Evolutionary conservation across 2,888 invertebrate species (phyloP), one percentile per base, ranked within the genome.

Genomic region (Tachina lurida): DNA sequence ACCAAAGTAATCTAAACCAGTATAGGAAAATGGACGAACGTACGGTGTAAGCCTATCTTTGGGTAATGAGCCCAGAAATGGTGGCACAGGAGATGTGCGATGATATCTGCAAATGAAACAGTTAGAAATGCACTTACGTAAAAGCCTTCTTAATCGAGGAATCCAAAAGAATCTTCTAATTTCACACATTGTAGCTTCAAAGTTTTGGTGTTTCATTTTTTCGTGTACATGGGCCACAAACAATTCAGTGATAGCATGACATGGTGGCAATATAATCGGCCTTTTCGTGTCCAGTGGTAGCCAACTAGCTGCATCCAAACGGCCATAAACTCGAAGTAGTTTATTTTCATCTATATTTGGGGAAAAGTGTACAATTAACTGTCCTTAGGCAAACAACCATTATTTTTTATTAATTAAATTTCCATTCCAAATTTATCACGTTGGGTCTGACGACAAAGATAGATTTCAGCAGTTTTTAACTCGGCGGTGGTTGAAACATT

Each of bases 161-260:
- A 63, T 80, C 84, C 17, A 87, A 45, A 68, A 80, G 58, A 13
- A n/a, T 62, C 7, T 84, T 63, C 60, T 65, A 12, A 81, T 77
- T 49, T 77, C 13, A 49, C 76, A 60, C 9, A 87, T 85, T 2
- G 84, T 84, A 1, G 85, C 83, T 62, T 86, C 87, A 39, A 74
- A n/a, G 17, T 87, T 84, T 45, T 87, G 83, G 45, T 87, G 83
- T 43, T 73, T 78, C 80, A 84, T 87, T 4, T 19, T 49, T 39
- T n/a, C 10, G 49, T 86, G 87, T 12, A 63, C 31, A 31, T 83
- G 70, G n/a, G 3, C 47, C 47, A 47, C 47, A 47, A 47, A 47
- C 47, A 47, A 47, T 15, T 13, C 39, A 2, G 85, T 81, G 9
- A 86, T 65, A 5, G 17, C 17, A 74, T 86, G 79, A 22, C 45